Evolutionary conservation across 1,140 invertebrate species (phyloP), one percentile per base, ranked within the genome.

Genomic region (Probaryconus sp.): DNA sequence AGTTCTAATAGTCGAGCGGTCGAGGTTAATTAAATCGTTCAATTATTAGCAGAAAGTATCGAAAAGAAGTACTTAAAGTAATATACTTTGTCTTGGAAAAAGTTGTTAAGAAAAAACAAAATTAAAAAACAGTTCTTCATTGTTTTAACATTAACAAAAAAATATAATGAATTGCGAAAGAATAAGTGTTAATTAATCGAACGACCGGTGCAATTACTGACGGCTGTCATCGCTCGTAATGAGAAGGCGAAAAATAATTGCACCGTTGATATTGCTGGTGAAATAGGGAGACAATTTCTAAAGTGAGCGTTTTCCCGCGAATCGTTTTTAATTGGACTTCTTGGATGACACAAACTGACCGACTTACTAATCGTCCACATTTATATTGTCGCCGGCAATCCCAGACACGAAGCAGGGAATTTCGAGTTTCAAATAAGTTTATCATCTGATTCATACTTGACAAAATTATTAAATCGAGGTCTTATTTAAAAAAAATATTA

Each of bases 301-400:
- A 61, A 70, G 42, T 10, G 56, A 63, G 56, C 50, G 37, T 43
- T 71, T 63, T 50, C 35, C 35, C 31, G 48, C 38, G 55, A 70
- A 70, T 61, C 55, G 31, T 56, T 63, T 71, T 45, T 61, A 61
- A 69, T 69, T 69, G 55, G 38, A 61, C 18, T 69, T 45, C 65
- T 61, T 26, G 55, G 55, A 47, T 58, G 47, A 55, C 65, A 61
- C 43, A 48, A 58, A 7, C 35, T 70, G 67, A 51, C 47, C 56
- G 55, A 58, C 63, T 56, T 67, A 67, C 53, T 43, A 60, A 68
- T 58, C 64, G 64, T 11, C 14, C 35, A 51, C 53, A 68, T 58
- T 68, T 68, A 51, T 68, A 53, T 40, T 31, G 17, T 24, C 37
- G 21, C 30, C 48, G n/a, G n/a, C n/a, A n/a, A 47, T 55, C 42